phyloP scores from a whole-genome alignment of 2,113 vertebrate genomes.

The Epinephelus fuscoguttatus region DNA sequence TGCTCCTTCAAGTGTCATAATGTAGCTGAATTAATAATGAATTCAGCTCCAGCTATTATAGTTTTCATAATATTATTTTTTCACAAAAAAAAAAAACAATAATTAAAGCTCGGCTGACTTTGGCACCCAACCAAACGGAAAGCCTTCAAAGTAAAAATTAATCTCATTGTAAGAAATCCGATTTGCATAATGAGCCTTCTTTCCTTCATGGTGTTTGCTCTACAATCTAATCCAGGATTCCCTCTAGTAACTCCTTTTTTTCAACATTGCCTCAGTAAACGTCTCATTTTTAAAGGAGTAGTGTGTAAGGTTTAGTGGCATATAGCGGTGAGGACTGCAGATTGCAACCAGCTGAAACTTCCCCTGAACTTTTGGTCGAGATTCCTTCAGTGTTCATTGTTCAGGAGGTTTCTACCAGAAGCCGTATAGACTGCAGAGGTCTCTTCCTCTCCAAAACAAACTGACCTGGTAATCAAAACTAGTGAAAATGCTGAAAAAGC shows the following conservation, averaged over 20 bases:
- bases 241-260: neutral
- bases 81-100: neutral
- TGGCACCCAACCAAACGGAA: neutral
- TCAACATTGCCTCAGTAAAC: neutral
- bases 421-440: too few relatives aligned
- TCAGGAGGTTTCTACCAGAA: too few relatives aligned
- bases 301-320: too few relatives aligned
- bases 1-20: neutral
- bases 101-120: neutral
- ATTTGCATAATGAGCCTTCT: slow-evolving; percentile 16
- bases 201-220: slow-evolving; percentile 1
- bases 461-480: too few relatives aligned
- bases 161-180: slow-evolving; percentile 4
- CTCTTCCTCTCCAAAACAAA: too few relatives aligned
- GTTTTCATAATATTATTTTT: slow-evolving; percentile 5
- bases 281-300: neutral
- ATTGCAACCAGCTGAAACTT: too few relatives aligned
- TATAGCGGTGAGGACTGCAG: too few relatives aligned
- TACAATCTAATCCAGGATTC: slow-evolving; percentile 25
- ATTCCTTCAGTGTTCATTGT: too few relatives aligned
- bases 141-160: neutral
- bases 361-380: too few relatives aligned
- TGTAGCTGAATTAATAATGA: slow-evolving; percentile 4
- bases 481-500: too few relatives aligned
- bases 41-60: neutral